A percentile compares a stretch with the other conserved stretches of the same genome.
phyloP scores from a whole-genome alignment of 2,797 vertebrate genomes.

The Helostoma temminkii region DNA sequence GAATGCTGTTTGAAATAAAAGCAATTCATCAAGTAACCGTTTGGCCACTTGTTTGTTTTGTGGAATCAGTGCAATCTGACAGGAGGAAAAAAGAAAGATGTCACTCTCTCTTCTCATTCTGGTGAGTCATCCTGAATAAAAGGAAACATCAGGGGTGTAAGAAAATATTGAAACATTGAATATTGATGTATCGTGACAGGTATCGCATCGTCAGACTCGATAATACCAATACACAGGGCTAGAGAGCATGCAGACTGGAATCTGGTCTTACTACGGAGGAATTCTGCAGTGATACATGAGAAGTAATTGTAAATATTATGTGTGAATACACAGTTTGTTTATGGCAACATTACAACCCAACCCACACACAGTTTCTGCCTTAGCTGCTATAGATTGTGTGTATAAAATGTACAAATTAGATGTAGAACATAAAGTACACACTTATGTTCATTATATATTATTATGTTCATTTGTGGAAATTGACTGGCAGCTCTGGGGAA shows the following conservation, averaged over 20 bases:
- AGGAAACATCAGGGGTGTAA: too few species aligned
- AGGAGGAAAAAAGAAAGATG: not conserved
- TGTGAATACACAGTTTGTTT: not conserved
- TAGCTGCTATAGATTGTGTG: not conserved
- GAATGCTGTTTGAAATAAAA: slow-evolving; percentile 87
- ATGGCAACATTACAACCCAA: not conserved
- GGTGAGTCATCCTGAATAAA: too few species aligned
- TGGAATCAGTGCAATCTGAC: not conserved
- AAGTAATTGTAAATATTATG: not conserved
- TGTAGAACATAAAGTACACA: too few species aligned
- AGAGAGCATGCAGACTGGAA: not conserved
- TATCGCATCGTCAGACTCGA: too few species aligned
- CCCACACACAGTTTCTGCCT: too few species aligned
- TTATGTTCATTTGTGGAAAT: not conserved
- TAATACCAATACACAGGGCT: too few species aligned
- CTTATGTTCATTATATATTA: too few species aligned
- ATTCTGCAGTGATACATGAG: slow-evolving; percentile 5
- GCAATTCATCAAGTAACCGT: slow-evolving; percentile 61
- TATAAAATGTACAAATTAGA: not conserved
- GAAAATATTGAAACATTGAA: too few species aligned
- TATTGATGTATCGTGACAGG: too few species aligned
- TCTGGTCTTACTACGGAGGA: not conserved
- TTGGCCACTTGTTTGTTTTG: not conserved
- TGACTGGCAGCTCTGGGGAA: not conserved
- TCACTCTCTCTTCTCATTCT: not conserved